Conservation (phyloP, 2,888 invertebrate species). For the Andrena dorsata region DNA sequence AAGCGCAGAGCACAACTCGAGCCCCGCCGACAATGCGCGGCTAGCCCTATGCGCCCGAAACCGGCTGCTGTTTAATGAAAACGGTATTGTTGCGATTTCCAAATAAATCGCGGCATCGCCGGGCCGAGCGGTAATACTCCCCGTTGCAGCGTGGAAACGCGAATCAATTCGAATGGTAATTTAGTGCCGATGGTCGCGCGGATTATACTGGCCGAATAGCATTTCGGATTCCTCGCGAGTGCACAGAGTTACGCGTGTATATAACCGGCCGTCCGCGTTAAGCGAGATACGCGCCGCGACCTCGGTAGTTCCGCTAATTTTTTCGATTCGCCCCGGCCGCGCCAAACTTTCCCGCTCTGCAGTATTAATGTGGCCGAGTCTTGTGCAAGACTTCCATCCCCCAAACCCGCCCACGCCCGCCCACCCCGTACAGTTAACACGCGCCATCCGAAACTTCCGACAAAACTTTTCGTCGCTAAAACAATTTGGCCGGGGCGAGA, state of each 20-base stretch:
- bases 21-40: slow-evolving; percentile 28
- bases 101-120: slow-evolving; percentile 63
- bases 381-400: not conserved
- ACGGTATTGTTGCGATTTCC: slow-evolving; percentile 66
- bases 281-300: not conserved
- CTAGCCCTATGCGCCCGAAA: slow-evolving; percentile 16
- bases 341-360: slow-evolving; percentile 19
- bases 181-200: slow-evolving; percentile 57
- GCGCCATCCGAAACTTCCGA: slow-evolving; percentile 48
- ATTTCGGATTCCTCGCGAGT: slow-evolving; percentile 49
- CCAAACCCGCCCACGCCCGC: not conserved
- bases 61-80: slow-evolving; percentile 55
- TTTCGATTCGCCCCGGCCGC: not conserved
- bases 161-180: slow-evolving; percentile 75
- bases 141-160: slow-evolving; percentile 40
- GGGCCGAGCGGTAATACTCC: slow-evolving; percentile 31
- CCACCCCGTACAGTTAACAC: slow-evolving; percentile 41
- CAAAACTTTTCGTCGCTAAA: slow-evolving; percentile 68
- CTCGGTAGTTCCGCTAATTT: slow-evolving; percentile 2
- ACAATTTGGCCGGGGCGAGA: slow-evolving; percentile 61
- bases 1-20: slow-evolving; percentile 19
- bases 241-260: slow-evolving; percentile 30
- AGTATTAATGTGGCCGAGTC: slow-evolving; percentile 29
- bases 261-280: not conserved
- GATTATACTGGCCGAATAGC: slow-evolving; percentile 59